Evolutionary conservation across 2,797 vertebrate genomes (phyloP).

Genomic region (Sternarchorhynchus goeldii): DNA sequence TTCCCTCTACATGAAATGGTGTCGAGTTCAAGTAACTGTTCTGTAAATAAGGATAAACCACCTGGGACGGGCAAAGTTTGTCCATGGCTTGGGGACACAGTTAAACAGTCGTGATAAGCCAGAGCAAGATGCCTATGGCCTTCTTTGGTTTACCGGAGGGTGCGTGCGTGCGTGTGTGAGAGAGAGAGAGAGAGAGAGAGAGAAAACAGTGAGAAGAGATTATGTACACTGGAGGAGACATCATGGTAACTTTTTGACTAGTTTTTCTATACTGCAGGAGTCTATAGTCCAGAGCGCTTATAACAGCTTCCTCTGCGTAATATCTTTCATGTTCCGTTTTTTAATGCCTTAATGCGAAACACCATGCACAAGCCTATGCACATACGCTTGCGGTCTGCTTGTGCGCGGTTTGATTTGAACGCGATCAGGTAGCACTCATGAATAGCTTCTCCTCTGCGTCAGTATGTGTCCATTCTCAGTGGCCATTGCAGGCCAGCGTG

Average conservation of each 20-base stretch:
- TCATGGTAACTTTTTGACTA: conserved; percentile 29
- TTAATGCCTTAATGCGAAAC: background rate
- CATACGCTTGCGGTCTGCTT: background rate
- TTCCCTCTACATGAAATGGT: conserved; percentile 32
- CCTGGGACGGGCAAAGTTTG: conserved; percentile 9
- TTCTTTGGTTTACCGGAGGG: conserved; percentile 18
- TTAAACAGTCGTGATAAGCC: conserved; percentile 40
- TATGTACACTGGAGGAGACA: conserved; percentile 8
- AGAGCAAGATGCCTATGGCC: conserved; percentile 33
- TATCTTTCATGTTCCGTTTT: background rate
- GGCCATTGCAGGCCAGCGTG: background rate
- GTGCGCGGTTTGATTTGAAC: conserved; percentile 24
- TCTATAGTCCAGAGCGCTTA: conserved; percentile 1
- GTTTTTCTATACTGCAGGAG: conserved; percentile 19
- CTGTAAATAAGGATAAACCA: conserved; percentile 16
- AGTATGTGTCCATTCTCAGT: conserved; percentile 17
- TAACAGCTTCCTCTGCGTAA: conserved; percentile 6
- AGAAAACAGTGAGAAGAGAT: conserved; percentile 17
- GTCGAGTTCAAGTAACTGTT: conserved; percentile 14
- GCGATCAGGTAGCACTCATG: conserved; percentile 32
- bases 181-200: background rate
- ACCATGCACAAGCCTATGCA: background rate
- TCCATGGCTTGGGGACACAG: conserved; percentile 18
- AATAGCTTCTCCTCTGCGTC: conserved; percentile 32
- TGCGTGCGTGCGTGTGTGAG: conserved; percentile 8